phyloP scores from a whole-genome alignment of 2,888 invertebrate genomes.

The Cerceris ruficornis region DNA sequence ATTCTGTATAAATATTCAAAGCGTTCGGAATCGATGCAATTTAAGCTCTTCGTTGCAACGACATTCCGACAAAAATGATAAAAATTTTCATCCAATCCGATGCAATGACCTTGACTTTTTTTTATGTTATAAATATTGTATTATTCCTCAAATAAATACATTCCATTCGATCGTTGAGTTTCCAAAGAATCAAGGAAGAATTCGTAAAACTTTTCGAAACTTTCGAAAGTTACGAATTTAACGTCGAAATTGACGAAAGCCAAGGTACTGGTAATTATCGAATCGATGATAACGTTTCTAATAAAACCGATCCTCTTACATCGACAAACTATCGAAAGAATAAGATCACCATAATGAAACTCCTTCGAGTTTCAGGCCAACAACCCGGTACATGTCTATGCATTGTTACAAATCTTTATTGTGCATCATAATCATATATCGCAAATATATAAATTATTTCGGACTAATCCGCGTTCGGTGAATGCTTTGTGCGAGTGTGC shows the following conservation, averaged over 20 bases:
- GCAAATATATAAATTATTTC: conserved; percentile 51
- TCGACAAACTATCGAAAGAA: not conserved
- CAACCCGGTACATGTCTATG: not conserved
- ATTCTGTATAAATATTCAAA: not conserved
- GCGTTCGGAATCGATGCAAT: not conserved
- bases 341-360: not conserved
- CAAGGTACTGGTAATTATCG: conserved; percentile 31
- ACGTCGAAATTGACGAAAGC: not conserved
- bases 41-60: not conserved
- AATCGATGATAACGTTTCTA: conserved; percentile 47
- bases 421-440: not conserved
- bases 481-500: conserved; percentile 74
- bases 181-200: not conserved
- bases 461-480: conserved; percentile 64
- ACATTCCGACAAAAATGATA: not conserved
- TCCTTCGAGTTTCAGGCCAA: not conserved
- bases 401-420: not conserved
- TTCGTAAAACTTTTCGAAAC: not conserved
- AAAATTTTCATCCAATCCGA: too few species aligned
- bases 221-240: not conserved
- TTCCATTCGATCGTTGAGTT: not conserved
- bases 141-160: not conserved
- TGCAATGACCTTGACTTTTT: conserved; percentile 7
- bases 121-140: not conserved
- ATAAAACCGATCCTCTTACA: conserved; percentile 33